phyloP scores from a whole-genome alignment of 2,113 vertebrate species.

The Festucalex cinctus region DNA sequence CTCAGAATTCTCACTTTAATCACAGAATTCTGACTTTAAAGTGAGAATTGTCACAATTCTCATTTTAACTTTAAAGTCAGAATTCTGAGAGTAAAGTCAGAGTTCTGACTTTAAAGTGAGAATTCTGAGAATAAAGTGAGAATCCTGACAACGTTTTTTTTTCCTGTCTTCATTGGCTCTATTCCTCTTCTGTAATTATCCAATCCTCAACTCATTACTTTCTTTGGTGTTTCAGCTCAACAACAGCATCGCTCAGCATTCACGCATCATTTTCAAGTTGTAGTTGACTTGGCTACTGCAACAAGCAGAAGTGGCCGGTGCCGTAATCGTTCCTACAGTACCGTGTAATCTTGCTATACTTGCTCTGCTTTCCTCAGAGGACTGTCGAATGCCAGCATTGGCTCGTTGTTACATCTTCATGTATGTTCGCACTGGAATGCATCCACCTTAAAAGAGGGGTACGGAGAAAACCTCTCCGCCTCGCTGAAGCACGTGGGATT shows the following conservation, averaged over 20 bases:
- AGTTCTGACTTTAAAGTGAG: no score
- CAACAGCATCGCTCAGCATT: not conserved
- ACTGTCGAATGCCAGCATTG: not conserved
- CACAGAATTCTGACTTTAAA: no score
- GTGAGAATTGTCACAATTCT: no score
- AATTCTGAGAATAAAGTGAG: no score
- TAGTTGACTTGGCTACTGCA: not conserved
- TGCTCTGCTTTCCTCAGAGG: not conserved
- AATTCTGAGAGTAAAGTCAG: no score
- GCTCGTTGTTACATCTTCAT: not conserved
- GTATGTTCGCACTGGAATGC: not conserved
- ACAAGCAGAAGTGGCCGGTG: not conserved
- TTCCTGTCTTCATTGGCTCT: no score
- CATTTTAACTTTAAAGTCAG: no score
- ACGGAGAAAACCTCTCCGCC: not conserved
- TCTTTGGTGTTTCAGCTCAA: not conserved
- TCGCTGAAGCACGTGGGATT: not conserved
- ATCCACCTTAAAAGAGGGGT: not conserved
- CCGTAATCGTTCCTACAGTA: slow-evolving; percentile 8
- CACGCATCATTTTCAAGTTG: not conserved
- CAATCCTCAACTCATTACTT: not conserved
- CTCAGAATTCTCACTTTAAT: no score
- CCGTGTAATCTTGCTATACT: slow-evolving; percentile 22
- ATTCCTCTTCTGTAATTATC: no score
- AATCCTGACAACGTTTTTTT: no score